Base-by-base conservation (phyloP, 2,113 vertebrate genomes). In the Hipposideros armiger region DNA sequence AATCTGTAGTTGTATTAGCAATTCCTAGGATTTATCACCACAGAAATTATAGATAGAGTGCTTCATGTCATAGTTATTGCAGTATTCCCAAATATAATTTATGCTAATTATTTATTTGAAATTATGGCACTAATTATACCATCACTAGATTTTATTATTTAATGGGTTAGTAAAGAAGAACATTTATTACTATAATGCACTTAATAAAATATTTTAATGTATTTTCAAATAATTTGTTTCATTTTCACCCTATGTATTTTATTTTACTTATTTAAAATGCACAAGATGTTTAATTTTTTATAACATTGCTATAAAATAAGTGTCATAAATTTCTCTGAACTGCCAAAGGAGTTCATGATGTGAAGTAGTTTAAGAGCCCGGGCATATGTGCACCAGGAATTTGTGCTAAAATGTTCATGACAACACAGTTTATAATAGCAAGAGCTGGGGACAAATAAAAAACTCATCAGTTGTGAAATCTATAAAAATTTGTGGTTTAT, bases 141-240 rank as follows among this genome's bases (percentile, higher is more conserved):
- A 74, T 26, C 58, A 4, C n/a, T 96, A 81, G 13, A 77, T 93
- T 84, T 89, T 77, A 52, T 70, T 64, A 89, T 42, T 24, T n/a
- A 58, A 50, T 91, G 32, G 1, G 9, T 24, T 94, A 66, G 72
- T 72, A 80, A 95, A 80, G 11, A 60, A 54, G 28, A 66, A 4
- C 32, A 69, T 16, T 42, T 74, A 90, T 86, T 36, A 36, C 20
- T 60, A 16, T 69, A 94, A 74, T 42, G 81, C 7, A 64, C 24
- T 73, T 67, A 11, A 66, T 26, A 69, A 88, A 77, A 15, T 60
- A 82, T 54, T 87, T 91, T 91, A 76, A 87, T 76, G 4, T 15
- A 87, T 70, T 83, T 82, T 87, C 10, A 56, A 87, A 73, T 42
- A 69, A 7, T 60, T 69, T 22, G 11, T 76, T 78, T 66, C 28